Conservation (phyloP, 1,140 invertebrate genomes). For the Delia radicum region DNA sequence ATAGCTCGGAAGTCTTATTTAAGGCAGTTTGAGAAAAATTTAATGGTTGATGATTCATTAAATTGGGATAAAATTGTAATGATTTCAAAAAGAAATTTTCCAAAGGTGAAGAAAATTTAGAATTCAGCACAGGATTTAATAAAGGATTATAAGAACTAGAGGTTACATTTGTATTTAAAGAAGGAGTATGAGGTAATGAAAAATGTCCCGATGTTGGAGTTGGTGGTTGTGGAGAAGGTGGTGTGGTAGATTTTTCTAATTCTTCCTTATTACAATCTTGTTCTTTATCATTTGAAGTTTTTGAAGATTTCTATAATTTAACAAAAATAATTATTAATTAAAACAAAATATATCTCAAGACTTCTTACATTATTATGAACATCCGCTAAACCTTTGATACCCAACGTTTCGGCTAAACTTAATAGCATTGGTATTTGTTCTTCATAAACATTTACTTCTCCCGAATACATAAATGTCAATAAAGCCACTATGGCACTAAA, state of each 20-base stretch:
- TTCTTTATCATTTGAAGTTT: neutral
- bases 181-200: neutral
- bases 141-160: constrained; percentile 27
- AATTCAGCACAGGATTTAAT: constrained; percentile 29
- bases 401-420: constrained; percentile 78
- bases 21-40: constrained; percentile 54
- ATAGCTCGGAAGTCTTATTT: constrained; percentile 48
- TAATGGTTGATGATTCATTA: constrained; percentile 49
- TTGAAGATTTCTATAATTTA: constrained; percentile 30
- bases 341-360: neutral
- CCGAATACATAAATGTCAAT: constrained; percentile 89
- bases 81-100: constrained; percentile 53
- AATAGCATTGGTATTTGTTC: constrained; percentile 78
- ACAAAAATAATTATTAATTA: neutral
- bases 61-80: constrained; percentile 51
- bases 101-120: constrained; percentile 43
- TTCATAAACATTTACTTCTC: constrained; percentile 85
- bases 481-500: constrained; percentile 78
- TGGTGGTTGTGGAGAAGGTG: constrained; percentile 25
- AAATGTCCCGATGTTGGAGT: neutral
- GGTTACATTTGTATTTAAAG: neutral
- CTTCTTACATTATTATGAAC: constrained; percentile 66
- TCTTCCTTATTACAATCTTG: constrained; percentile 13
- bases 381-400: constrained; percentile 84
- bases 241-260: constrained; percentile 3